These are phyloP conservation scores for Garrulus glandarius DNA, from an alignment of 2,797 vertebrate genomes.

Conservation along the genomic window DNA sequence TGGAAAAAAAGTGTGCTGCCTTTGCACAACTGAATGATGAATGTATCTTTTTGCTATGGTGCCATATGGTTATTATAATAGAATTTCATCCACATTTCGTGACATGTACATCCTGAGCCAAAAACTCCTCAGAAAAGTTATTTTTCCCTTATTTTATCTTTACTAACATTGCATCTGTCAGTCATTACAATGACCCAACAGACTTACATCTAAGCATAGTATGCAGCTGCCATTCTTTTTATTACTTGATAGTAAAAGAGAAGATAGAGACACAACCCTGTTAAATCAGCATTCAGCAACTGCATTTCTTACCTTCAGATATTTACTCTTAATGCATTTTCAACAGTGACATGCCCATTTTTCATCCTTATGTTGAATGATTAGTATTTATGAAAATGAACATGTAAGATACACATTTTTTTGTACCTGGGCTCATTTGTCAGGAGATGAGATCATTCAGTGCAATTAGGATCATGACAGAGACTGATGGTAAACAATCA, in stretches of 20 bases:
- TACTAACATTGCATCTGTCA: not conserved
- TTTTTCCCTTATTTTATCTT: not conserved
- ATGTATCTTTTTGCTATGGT: not conserved
- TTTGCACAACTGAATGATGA: not conserved
- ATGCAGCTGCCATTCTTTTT: not conserved
- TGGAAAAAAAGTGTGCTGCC: not conserved
- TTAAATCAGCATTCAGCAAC: not conserved
- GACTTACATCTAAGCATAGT: not conserved
- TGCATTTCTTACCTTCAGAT: not conserved
- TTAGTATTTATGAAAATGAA: constrained; percentile 26
- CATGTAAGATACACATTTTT: not conserved
- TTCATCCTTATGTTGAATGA: constrained; percentile 3
- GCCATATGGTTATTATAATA: no score
- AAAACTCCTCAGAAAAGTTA: not conserved
- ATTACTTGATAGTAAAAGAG: not conserved
- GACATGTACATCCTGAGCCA: not conserved
- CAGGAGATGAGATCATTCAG: not conserved
- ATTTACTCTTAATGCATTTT: not conserved
- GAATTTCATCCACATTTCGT: not conserved
- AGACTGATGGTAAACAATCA: not conserved
- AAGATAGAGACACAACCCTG: not conserved
- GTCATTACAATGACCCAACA: not conserved
- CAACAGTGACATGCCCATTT: not conserved
- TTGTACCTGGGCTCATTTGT: not conserved
- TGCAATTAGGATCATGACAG: constrained; percentile 4